phyloP scores from a whole-genome alignment of 2,888 invertebrate genomes.

The Diaphora mendica region DNA sequence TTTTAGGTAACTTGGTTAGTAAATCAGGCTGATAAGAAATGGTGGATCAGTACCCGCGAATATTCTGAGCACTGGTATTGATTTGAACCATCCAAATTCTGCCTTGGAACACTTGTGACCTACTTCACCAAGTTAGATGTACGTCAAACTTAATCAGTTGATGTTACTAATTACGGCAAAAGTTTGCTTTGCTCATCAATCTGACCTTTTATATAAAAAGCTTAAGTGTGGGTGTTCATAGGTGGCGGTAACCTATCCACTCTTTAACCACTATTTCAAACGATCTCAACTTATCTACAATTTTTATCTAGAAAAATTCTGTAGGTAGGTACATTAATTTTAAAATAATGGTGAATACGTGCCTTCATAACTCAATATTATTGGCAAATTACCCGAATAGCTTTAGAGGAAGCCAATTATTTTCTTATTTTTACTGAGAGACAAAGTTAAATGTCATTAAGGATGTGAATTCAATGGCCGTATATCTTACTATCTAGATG shows the following conservation, averaged over 20 bases:
- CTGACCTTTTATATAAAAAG: not conserved
- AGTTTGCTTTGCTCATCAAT: not conserved
- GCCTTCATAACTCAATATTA: slow-evolving; percentile 2
- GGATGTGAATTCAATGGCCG: slow-evolving; percentile 43
- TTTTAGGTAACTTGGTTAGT: not conserved
- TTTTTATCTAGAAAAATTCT: not conserved
- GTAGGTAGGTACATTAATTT: not conserved
- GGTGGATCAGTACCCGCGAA: not conserved
- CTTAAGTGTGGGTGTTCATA: not conserved
- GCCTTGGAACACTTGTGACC: not conserved
- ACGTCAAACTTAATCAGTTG: not conserved
- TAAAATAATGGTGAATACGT: not conserved
- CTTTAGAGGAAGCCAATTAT: slow-evolving; percentile 44
- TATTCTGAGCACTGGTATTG: not conserved
- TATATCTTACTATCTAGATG: slow-evolving; percentile 31
- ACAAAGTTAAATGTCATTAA: slow-evolving; percentile 40
- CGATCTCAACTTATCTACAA: not conserved
- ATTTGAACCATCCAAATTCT: not conserved
- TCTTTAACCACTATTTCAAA: not conserved
- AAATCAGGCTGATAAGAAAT: not conserved
- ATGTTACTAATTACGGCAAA: not conserved
- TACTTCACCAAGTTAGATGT: not conserved
- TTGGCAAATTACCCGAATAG: slow-evolving; percentile 21
- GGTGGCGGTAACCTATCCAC: too few relatives aligned
- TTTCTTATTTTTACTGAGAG: slow-evolving; percentile 26